Percentiles rank a stretch among this genome's conserved stretches.
These are phyloP conservation scores for Eupeodes luniger DNA, from an alignment of 2,888 invertebrate species.

Conservation along the genomic window DNA sequence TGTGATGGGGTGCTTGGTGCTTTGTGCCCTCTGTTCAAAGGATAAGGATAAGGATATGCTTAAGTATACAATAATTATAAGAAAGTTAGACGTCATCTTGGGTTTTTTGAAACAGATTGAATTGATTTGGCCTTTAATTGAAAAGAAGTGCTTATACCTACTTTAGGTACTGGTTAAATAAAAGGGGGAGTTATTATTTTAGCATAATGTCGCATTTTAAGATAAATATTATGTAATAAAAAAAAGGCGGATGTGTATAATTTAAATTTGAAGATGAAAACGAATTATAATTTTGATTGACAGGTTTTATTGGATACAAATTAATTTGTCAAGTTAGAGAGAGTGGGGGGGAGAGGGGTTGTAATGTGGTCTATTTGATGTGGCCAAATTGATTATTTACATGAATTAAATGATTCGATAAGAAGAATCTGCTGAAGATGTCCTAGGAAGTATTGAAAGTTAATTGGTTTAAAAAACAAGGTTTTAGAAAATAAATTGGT, in stretches of 20 bases:
- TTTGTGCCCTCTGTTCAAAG: too few species aligned
- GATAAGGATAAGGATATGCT: neutral
- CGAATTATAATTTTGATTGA: neutral
- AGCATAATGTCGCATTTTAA: conserved; percentile 43
- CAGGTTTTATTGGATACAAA: too few species aligned
- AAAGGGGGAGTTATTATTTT: conserved; percentile 27
- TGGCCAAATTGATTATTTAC: too few species aligned
- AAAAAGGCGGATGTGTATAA: neutral
- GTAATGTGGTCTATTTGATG: too few species aligned
- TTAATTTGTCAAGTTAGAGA: too few species aligned
- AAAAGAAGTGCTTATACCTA: neutral
- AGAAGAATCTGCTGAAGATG: too few species aligned
- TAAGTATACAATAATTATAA: conserved; percentile 42
- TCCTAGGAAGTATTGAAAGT: too few species aligned
- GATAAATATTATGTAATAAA: conserved; percentile 19
- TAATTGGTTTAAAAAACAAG: too few species aligned
- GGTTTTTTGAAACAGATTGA: conserved; percentile 23
- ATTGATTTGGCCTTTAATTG: conserved; percentile 34
- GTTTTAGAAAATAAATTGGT: too few species aligned
- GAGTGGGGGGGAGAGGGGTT: too few species aligned
- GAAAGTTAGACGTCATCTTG: conserved; percentile 49
- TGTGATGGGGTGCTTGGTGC: conserved; percentile 12
- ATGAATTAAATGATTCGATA: too few species aligned
- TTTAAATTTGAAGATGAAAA: neutral
- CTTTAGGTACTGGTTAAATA: neutral